Base-by-base conservation (phyloP, 2,113 vertebrate genomes). In the Trematocara stigmaticum region DNA sequence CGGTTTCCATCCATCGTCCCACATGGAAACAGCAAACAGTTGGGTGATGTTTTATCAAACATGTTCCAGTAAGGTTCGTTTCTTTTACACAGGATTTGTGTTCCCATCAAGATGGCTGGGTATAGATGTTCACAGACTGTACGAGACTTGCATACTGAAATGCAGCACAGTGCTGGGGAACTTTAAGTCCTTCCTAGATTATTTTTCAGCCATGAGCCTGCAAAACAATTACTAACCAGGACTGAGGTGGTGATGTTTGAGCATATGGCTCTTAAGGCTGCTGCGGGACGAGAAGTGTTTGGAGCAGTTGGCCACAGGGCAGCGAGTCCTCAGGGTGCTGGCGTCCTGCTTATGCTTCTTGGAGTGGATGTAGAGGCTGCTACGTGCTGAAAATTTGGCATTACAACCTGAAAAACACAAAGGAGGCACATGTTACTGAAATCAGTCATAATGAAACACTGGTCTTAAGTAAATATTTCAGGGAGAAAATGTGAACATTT, bases 281-380 rank as follows among this genome's bases (percentile, higher is more conserved):
- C 99, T 98, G 91, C 98, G 98, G 16, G 99, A 98, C 29, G 97
- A 97, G 94, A 99, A 99, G 90, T 98, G 93, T 83, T 98, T 97
- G 91, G 95, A 97, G 92, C 99, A 99, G 94, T 95, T 97, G 29
- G 97, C 96, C 53, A 99, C 95, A 0, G 97, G 98, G 59, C 99
- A 99, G 40, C 97, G 97, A n/a, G 96, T 97, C 83, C 98, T 97
- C 7, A 98, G 93, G 0, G 96, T 93, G 31, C 97, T 96, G 83
- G 95, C 96, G 6, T 99, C 98, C 91, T 98, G 97, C 64, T 98
- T 96, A 78, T 99, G 99, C 85, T 99, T 99, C 94, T 99, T 99
- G 35, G 98, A 98, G 92, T 99, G 99, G 82, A 99, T 99, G 93
- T 99, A 99, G 6, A 99, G 93, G 89, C 99, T 99, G 94, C 99